Evolutionary conservation across 1,140 invertebrate genomes (phyloP).

Genomic region (Drosophila obscura): DNA sequence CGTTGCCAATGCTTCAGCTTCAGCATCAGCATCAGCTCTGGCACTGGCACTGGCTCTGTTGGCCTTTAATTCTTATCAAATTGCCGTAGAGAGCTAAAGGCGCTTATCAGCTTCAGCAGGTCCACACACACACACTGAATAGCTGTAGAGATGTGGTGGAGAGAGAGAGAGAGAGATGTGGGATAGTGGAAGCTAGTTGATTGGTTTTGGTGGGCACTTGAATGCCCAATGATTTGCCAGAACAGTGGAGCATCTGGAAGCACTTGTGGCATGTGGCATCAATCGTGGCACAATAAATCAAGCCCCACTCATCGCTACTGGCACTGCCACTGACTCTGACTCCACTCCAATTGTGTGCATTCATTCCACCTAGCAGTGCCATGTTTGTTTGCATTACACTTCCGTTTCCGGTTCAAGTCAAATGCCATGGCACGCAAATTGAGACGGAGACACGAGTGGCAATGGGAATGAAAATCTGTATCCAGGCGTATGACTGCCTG

Average conservation of each 20-base stretch:
- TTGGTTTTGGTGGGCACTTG: constrained; percentile 45
- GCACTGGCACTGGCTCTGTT: constrained; percentile 8
- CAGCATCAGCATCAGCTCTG: too few species aligned
- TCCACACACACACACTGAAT: constrained; percentile 20
- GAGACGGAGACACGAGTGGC: constrained; percentile 32
- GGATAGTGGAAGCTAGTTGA: constrained; percentile 9
- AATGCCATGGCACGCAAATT: constrained; percentile 63
- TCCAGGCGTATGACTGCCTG: constrained; percentile 37
- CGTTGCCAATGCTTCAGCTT: constrained; percentile 29
- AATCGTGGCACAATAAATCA: constrained; percentile 65
- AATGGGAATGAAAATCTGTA: constrained; percentile 8
- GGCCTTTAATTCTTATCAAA: constrained; percentile 68
- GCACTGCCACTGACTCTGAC: constrained; percentile 1
- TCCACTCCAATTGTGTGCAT: background rate
- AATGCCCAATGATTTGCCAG: constrained; percentile 54
- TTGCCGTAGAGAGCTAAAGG: constrained; percentile 53
- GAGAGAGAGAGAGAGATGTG: background rate
- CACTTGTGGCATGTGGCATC: constrained; percentile 69
- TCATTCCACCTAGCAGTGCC: constrained; percentile 9
- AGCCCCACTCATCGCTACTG: constrained; percentile 44
- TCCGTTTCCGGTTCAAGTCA: constrained; percentile 62
- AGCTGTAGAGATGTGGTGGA: background rate
- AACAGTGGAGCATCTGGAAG: constrained; percentile 43
- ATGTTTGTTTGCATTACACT: constrained; percentile 62
- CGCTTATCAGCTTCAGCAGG: constrained; percentile 63